Percentiles rank a stretch among this genome's conserved stretches.
Evolutionary conservation across 53 echinoderm and acorn worm genomes (phyloP).

Genomic region (Patiria pectinifera): DNA sequence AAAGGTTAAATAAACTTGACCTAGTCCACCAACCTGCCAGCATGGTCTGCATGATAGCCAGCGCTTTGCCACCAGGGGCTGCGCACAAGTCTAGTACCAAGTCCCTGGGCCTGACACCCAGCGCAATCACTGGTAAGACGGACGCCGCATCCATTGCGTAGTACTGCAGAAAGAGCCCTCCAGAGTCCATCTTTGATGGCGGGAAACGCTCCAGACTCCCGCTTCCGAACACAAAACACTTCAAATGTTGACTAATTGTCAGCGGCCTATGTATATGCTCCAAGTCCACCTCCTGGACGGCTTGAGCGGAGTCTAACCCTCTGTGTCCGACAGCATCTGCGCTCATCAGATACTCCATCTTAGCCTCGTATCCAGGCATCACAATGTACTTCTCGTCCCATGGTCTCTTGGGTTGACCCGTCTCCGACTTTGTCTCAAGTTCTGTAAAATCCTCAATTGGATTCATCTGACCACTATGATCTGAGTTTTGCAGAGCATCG

Average conservation of each 20-base stretch:
- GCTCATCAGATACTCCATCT: constrained; percentile 62
- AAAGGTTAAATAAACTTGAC: not conserved
- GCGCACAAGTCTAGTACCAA: constrained; percentile 89
- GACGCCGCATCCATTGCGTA: constrained; percentile 95
- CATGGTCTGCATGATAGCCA: constrained; percentile 82
- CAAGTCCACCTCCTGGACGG: constrained; percentile 15
- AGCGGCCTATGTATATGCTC: constrained; percentile 41
- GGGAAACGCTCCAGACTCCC: constrained; percentile 59
- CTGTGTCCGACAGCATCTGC: not conserved
- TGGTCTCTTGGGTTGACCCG: constrained; percentile 37
- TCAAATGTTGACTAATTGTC: constrained; percentile 68
- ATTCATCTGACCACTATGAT: not conserved
- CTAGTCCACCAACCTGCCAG: constrained; percentile 62
- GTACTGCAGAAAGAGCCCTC: constrained; percentile 64
- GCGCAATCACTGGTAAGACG: constrained; percentile 81
- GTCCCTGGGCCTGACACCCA: constrained; percentile 73
- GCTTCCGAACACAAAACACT: constrained; percentile 69
- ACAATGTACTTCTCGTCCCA: constrained; percentile 86
- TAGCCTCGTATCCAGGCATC: constrained; percentile 80
- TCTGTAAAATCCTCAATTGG: not conserved
- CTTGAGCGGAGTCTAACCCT: not conserved
- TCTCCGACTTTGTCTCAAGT: not conserved
- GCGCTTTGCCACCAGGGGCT: constrained; percentile 83
- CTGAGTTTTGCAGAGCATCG: not conserved
- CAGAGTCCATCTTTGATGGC: constrained; percentile 72